Percentiles rank a stretch among this genome's conserved stretches.
Conservation (phyloP, 2,797 vertebrate genomes). For the Betta splendens region DNA sequence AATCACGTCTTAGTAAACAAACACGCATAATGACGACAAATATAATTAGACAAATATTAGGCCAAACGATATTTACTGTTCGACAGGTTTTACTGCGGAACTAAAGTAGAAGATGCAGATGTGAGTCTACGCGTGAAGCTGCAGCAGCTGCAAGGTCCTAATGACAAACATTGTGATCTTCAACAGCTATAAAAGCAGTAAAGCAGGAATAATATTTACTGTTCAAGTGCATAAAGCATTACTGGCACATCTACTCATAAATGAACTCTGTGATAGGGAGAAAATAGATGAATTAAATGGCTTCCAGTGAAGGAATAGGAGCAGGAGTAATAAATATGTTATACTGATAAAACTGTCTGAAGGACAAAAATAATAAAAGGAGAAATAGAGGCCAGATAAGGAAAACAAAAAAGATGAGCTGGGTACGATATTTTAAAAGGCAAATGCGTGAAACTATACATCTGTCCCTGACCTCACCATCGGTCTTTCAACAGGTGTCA, state of each 20-base stretch:
- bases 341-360: slow-evolving; percentile 43
- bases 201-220: slow-evolving; percentile 25
- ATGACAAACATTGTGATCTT: slow-evolving; percentile 8
- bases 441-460: slow-evolving; percentile 41
- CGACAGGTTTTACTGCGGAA: no score
- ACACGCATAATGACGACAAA: slow-evolving; percentile 11
- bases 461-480: slow-evolving; percentile 57
- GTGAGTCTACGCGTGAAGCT: no score
- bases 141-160: no score
- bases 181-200: slow-evolving; percentile 13
- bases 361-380: slow-evolving; percentile 37
- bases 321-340: slow-evolving; percentile 49
- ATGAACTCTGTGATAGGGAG: slow-evolving; percentile 24
- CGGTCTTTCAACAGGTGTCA: slow-evolving; percentile 52
- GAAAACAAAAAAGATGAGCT: slow-evolving; percentile 22
- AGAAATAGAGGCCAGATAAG: slow-evolving; percentile 26
- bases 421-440: slow-evolving; percentile 15
- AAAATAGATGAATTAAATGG: slow-evolving; percentile 52
- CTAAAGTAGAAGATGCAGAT: no score
- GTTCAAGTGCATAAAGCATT: slow-evolving; percentile 12
- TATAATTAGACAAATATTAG: no score
- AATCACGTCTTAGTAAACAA: slow-evolving; percentile 8
- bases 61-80: no score
- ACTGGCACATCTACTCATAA: slow-evolving; percentile 30
- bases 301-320: slow-evolving; percentile 41